Evolutionary conservation across 2,888 invertebrate genomes (phyloP).

Genomic region (Napeogenes sylphis): DNA sequence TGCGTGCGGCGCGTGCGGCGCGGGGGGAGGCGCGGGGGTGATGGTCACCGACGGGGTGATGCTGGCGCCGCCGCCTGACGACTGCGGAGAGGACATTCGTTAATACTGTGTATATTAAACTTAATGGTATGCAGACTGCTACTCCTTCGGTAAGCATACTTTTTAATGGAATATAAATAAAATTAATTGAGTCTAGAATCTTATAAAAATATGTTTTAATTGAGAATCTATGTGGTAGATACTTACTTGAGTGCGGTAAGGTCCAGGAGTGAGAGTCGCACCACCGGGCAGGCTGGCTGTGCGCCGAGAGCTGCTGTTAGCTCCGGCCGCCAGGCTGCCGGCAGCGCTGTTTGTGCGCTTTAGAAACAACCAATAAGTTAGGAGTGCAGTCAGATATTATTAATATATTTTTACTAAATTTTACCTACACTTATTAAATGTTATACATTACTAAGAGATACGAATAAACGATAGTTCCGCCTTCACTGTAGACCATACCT

Average conservation of each 20-base stretch:
- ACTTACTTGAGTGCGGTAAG: slow-evolving; percentile 61
- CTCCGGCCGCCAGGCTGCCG: slow-evolving; percentile 44
- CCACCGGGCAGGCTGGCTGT: slow-evolving; percentile 78
- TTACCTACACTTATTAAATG: too few species aligned
- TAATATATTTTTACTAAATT: too few species aligned
- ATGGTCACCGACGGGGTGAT: slow-evolving; percentile 86
- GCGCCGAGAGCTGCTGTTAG: slow-evolving; percentile 46
- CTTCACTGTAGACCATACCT: slow-evolving; percentile 41
- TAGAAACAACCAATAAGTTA: slow-evolving; percentile 15
- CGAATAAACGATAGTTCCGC: too few species aligned
- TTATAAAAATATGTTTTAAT: too few species aligned
- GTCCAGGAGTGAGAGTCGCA: slow-evolving; percentile 79
- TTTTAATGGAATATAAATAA: too few species aligned
- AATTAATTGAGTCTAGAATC: too few species aligned
- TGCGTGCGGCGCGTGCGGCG: slow-evolving; percentile 50
- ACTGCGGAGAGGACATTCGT: slow-evolving; percentile 39
- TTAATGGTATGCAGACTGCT: neutral
- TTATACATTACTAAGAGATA: too few species aligned
- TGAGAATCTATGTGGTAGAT: neutral
- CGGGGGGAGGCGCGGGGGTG: slow-evolving; percentile 85
- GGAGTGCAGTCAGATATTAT: too few species aligned
- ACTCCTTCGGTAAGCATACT: neutral
- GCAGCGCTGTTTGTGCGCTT: slow-evolving; percentile 36
- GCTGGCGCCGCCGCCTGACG: slow-evolving; percentile 63
- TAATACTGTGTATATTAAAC: neutral